Evolutionary conservation across 2,797 vertebrate genomes (phyloP).

Genomic region (Halcyon leucocephala): DNA sequence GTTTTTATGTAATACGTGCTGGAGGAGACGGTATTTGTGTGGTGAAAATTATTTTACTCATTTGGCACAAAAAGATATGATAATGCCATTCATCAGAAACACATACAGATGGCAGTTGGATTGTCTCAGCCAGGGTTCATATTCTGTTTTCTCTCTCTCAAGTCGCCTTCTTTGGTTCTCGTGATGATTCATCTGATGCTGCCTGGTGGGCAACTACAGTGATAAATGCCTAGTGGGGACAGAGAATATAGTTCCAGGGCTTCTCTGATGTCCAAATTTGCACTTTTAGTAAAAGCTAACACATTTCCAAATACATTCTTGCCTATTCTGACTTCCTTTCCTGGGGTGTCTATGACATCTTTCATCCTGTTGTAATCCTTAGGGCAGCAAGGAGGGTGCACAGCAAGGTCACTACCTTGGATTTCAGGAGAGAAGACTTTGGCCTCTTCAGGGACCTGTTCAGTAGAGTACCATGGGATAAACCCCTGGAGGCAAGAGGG

Average conservation of each 20-base stretch:
- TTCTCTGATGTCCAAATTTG: neutral
- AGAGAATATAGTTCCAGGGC: neutral
- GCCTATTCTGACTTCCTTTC: neutral
- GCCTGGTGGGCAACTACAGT: neutral
- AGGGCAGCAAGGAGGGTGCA: neutral
- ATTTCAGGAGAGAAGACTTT: neutral
- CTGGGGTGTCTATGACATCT: neutral
- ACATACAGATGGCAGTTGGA: constrained; percentile 36
- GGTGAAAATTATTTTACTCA: constrained; percentile 38
- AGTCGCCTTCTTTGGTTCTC: neutral
- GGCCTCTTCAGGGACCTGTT: neutral
- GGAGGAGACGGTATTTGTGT: constrained; percentile 5
- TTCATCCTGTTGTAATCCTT: neutral
- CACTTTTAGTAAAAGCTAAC: constrained; percentile 1
- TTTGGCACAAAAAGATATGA: constrained; percentile 41
- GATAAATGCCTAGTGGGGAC: neutral
- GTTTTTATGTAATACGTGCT: neutral
- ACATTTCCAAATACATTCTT: neutral
- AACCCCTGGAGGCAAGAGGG: neutral
- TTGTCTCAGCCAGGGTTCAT: neutral
- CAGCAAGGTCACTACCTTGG: neutral
- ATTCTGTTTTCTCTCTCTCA: neutral
- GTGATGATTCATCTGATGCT: constrained; percentile 12
- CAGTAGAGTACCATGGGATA: neutral
- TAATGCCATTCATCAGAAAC: constrained; percentile 46